phyloP scores from a whole-genome alignment of 2,797 vertebrate species.

The Myripristis jacobus region DNA sequence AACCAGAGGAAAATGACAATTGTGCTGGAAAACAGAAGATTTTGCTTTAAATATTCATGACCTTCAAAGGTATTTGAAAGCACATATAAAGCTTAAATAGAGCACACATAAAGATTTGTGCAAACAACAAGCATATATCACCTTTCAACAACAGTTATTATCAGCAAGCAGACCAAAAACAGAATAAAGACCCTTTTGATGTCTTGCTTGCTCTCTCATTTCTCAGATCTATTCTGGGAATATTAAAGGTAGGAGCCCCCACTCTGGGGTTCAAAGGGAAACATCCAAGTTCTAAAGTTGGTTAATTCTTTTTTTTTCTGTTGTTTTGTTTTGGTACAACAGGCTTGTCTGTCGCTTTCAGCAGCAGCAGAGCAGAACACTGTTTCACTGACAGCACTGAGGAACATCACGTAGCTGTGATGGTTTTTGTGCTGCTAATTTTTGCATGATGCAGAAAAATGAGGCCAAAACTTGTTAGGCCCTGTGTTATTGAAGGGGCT shows the following conservation, averaged over 20 bases:
- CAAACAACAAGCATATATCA: not conserved
- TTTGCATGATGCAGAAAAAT: slow-evolving; percentile 36
- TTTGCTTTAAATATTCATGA: slow-evolving; percentile 32
- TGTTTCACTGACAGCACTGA: slow-evolving; percentile 1
- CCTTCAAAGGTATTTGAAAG: slow-evolving; percentile 31
- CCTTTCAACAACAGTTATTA: slow-evolving; percentile 37
- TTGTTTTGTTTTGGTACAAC: slow-evolving; percentile 19
- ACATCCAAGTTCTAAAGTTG: slow-evolving; percentile 3
- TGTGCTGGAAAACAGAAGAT: not conserved
- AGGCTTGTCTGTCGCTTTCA: not conserved
- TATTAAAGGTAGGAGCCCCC: slow-evolving; percentile 26
- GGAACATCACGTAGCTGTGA: not conserved
- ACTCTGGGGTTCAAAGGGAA: slow-evolving; percentile 6
- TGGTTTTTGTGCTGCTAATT: slow-evolving; percentile 7
- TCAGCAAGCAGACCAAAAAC: slow-evolving; percentile 21
- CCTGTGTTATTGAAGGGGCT: slow-evolving; percentile 49
- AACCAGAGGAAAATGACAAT: slow-evolving; percentile 21
- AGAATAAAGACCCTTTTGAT: slow-evolving; percentile 19
- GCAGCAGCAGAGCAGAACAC: not conserved
- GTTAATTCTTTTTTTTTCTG: slow-evolving; percentile 17
- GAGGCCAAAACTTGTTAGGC: slow-evolving; percentile 48
- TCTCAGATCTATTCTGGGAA: slow-evolving; percentile 32
- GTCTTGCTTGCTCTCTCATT: slow-evolving; percentile 12
- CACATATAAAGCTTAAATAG: not conserved
- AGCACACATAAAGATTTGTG: not conserved